phyloP scores from a whole-genome alignment of 2,888 invertebrate species.

The Oscheius onirici region DNA sequence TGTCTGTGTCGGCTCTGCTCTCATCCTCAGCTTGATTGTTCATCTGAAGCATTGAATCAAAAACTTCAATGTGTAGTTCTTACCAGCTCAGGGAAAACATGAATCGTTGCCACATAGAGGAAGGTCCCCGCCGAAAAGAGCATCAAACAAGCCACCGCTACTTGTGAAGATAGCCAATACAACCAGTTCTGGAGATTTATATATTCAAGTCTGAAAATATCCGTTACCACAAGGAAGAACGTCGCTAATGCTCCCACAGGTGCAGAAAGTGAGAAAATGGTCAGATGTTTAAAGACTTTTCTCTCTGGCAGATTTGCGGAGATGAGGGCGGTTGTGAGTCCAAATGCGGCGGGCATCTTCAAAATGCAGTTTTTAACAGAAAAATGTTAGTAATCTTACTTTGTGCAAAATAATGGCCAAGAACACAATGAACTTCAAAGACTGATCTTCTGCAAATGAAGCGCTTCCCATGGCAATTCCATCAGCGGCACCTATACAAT shows the following conservation, averaged over 20 bases:
- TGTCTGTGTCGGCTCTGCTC: conserved; percentile 17
- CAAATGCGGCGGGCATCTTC: conserved; percentile 96
- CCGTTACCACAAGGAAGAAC: conserved; percentile 82
- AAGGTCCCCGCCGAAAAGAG: conserved; percentile 98
- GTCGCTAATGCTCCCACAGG: conserved; percentile 89
- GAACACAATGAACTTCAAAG: conserved; percentile 96
- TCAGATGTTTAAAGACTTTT: conserved; percentile 88
- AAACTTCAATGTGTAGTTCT: conserved; percentile 13
- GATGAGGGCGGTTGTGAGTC: conserved; percentile 93
- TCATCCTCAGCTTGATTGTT: background rate
- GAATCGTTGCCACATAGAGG: conserved; percentile 96
- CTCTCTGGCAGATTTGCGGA: conserved; percentile 87
- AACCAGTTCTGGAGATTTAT: too few species aligned
- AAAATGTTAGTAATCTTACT: conserved; percentile 70
- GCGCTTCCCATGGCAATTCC: conserved; percentile 98
- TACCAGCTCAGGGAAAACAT: conserved; percentile 90
- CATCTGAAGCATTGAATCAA: background rate
- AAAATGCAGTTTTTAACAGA: background rate
- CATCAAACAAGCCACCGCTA: conserved; percentile 96
- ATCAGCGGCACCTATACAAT: conserved; percentile 80
- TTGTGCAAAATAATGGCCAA: conserved; percentile 99
- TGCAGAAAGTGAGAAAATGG: conserved; percentile 91
- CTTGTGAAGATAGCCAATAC: conserved; percentile 74
- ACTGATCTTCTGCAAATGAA: conserved; percentile 91
- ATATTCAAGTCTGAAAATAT: background rate